These are phyloP conservation scores for Eucidaris tribuloides DNA, from an alignment of 35 echinoderm and acorn worm genomes.

Conservation along the genomic window DNA sequence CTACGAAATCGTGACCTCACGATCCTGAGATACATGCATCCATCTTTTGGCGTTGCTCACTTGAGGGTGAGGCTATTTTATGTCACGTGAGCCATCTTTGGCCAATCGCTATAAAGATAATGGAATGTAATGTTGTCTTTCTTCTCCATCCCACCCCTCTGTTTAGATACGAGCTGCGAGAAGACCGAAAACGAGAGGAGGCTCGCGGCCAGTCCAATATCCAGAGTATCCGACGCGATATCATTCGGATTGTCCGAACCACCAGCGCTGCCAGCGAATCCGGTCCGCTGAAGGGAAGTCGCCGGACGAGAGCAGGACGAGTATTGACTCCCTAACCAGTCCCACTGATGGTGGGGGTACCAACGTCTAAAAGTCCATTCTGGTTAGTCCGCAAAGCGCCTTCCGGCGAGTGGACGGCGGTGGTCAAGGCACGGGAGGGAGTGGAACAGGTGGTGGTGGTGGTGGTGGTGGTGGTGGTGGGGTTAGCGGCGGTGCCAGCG, in stretches of 20 bases:
- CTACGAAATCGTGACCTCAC: no score
- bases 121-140: no score
- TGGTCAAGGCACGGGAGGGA: neutral
- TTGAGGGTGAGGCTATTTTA: no score
- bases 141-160: no score
- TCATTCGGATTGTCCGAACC: conserved; percentile 30
- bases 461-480: neutral
- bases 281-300: neutral
- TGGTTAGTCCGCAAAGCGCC: neutral
- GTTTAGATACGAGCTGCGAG: conserved; percentile 87
- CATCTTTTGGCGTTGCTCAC: no score
- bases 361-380: neutral
- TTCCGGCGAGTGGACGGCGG: neutral
- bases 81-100: no score
- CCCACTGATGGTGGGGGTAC: neutral
- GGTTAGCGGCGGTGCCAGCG: neutral
- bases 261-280: conserved; percentile 6
- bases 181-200: conserved; percentile 86
- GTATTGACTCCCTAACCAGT: neutral
- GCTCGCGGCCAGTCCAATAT: conserved; percentile 62
- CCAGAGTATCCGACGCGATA: conserved; percentile 68
- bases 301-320: neutral
- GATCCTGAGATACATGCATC: no score
- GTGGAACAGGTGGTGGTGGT: neutral
- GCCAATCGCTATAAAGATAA: no score